phyloP scores from a whole-genome alignment of 1,140 invertebrate genomes.

The Zaprionus camerounensis region DNA sequence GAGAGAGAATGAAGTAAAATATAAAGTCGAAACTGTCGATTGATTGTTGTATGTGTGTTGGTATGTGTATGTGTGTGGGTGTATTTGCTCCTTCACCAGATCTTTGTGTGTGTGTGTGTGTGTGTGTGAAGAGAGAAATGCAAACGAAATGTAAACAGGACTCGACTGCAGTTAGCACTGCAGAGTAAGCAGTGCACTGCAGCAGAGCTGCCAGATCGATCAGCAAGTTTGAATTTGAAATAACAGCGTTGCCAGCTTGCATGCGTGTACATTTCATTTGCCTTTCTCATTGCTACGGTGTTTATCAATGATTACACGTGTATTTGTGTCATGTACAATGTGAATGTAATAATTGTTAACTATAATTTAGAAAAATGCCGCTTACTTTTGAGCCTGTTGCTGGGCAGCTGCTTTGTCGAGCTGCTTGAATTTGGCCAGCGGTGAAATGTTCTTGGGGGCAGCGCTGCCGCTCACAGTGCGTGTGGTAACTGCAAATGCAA shows the following conservation, averaged over 20 bases:
- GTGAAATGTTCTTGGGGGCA: conserved; percentile 89
- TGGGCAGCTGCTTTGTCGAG: conserved; percentile 91
- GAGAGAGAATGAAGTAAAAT: conserved; percentile 29
- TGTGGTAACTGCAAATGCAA: conserved; percentile 87
- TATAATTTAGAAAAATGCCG: not conserved
- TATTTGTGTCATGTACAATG: conserved; percentile 3
- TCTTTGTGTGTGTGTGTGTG: conserved; percentile 27
- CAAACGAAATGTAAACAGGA: conserved; percentile 15
- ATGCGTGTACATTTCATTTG: conserved; percentile 11
- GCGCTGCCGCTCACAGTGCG: conserved; percentile 86
- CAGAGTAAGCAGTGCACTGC: too few species aligned
- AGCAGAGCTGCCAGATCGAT: not conserved
- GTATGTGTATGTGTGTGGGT: conserved; percentile 5
- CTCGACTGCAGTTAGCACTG: not conserved
- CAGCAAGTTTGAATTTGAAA: conserved; percentile 3
- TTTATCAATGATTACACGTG: not conserved
- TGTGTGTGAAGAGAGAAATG: conserved; percentile 30
- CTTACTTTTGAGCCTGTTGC: conserved; percentile 90
- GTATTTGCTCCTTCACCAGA: conserved; percentile 27
- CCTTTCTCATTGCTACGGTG: not conserved
- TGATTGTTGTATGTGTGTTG: conserved; percentile 16
- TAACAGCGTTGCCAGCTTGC: not conserved
- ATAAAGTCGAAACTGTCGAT: conserved; percentile 36
- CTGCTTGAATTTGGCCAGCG: conserved; percentile 95
- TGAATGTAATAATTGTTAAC: not conserved